Conservation (phyloP, 1,140 invertebrate species). For the Meloidogyne hapla region DNA sequence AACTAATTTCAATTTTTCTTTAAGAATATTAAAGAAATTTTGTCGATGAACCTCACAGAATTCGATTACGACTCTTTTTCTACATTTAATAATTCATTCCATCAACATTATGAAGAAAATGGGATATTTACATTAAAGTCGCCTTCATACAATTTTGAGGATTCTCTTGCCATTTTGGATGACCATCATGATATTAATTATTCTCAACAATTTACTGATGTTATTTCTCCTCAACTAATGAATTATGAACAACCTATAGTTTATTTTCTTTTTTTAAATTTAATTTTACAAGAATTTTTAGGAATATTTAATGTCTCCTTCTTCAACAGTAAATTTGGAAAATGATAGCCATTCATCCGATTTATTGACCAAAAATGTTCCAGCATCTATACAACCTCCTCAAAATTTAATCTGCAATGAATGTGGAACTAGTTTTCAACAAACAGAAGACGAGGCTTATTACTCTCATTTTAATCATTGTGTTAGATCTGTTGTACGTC, state of each 20-base stretch:
- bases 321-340: background rate
- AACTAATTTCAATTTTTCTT: no score
- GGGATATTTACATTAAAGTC: no score
- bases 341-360: background rate
- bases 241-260: background rate
- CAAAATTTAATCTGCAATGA: background rate
- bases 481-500: background rate
- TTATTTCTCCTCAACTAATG: background rate
- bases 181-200: no score
- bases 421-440: background rate
- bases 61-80: background rate
- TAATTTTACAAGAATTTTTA: background rate
- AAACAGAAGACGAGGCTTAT: background rate
- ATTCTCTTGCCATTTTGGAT: no score
- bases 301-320: background rate
- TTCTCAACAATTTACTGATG: background rate
- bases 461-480: background rate
- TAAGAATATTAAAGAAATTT: no score
- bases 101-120: background rate
- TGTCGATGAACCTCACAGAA: background rate
- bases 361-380: no score
- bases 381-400: background rate
- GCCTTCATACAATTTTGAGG: no score
- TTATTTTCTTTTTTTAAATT: background rate
- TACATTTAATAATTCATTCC: background rate